Evolutionary conservation across 30 jellyfish, hydroid and myxozoan genomes (phyloP).

Genomic region (Cassiopea xamachana): DNA sequence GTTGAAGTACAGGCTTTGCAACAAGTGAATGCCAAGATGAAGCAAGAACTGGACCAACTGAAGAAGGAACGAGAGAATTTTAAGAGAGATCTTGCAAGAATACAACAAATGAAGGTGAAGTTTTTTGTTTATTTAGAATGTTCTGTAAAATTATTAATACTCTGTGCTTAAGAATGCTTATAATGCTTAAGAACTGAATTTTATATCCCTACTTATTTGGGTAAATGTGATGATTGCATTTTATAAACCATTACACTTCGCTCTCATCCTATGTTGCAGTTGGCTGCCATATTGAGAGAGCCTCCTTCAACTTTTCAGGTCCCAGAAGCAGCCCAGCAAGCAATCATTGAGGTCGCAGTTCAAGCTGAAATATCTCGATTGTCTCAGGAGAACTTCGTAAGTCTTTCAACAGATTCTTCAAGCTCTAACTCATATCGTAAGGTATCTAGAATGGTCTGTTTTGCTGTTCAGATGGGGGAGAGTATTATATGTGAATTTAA

Average conservation of each 20-base stretch:
- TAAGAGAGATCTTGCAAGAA: conserved; percentile 45
- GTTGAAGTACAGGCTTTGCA: conserved; percentile 44
- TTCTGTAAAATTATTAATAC: too few species aligned
- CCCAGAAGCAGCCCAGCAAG: conserved; percentile 62
- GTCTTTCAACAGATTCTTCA: neutral
- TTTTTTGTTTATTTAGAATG: too few species aligned
- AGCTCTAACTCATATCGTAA: neutral
- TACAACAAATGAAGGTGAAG: conserved; percentile 51
- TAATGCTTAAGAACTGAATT: neutral
- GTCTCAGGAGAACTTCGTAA: conserved; percentile 80
- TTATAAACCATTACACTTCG: neutral
- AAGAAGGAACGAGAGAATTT: conserved; percentile 60
- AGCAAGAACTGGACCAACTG: conserved; percentile 58
- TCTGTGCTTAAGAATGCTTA: too few species aligned
- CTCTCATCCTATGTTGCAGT: neutral
- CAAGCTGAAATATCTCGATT: conserved; percentile 86
- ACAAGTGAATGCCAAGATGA: conserved; percentile 41
- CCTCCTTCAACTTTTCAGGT: conserved; percentile 30
- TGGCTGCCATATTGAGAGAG: neutral
- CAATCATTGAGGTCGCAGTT: conserved; percentile 55
- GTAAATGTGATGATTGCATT: neutral
- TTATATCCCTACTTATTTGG: neutral
- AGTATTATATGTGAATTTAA: too few species aligned
- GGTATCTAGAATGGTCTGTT: too few species aligned
- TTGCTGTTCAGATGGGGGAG: too few species aligned